A percentile compares a stretch with the other conserved stretches of the same genome.
Conservation (phyloP, 2,888 invertebrate genomes). For the Tanypteryx hageni region DNA sequence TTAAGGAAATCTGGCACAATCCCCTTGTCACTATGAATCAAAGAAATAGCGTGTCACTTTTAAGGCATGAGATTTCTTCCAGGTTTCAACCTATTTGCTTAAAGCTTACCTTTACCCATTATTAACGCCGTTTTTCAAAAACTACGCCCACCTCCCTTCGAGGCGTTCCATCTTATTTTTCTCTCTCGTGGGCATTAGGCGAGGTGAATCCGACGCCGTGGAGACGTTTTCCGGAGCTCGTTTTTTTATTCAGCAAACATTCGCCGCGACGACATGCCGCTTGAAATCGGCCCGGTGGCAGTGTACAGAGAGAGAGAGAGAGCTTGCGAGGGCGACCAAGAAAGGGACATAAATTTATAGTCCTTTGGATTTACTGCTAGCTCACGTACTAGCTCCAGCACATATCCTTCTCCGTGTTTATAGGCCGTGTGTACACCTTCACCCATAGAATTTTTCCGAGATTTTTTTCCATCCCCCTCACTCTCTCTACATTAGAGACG, state of each 20-base stretch:
- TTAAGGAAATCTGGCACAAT: no score
- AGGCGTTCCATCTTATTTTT: background rate
- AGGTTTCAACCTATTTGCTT: no score
- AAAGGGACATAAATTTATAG: background rate
- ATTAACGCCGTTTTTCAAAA: no score
- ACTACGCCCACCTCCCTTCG: background rate
- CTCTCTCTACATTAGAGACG: no score
- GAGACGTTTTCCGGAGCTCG: background rate
- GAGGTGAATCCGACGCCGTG: background rate
- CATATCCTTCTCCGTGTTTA: background rate
- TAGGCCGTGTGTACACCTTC: no score
- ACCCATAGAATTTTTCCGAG: no score
- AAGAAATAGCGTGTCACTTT: no score
- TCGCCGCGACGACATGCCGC: constrained; percentile 1
- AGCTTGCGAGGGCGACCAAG: background rate
- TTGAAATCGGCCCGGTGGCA: background rate
- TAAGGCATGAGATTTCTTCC: no score
- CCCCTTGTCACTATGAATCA: no score
- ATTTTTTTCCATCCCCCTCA: no score
- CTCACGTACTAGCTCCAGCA: background rate
- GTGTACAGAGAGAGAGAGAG: background rate
- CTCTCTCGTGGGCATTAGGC: background rate
- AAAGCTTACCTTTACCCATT: no score
- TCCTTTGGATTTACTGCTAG: background rate
- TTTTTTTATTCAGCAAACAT: background rate